Evolutionary conservation across 2,888 invertebrate genomes (phyloP).

Genomic region (Cheilosia scutellata): DNA sequence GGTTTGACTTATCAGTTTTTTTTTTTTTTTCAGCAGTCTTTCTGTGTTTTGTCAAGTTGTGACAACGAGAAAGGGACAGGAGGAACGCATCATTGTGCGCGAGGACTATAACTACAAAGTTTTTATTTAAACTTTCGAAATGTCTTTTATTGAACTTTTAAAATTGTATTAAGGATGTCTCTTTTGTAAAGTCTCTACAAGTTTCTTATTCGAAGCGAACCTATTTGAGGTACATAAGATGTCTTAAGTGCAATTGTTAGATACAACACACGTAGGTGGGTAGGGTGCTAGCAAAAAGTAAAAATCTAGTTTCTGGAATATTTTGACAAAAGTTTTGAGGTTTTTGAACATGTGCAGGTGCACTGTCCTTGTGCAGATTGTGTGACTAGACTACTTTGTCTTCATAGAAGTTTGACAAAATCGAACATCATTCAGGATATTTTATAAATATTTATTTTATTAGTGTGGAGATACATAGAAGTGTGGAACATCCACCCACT

Average conservation of each 20-base stretch:
- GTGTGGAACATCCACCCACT: too few species aligned
- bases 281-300: not conserved
- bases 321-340: not conserved
- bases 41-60: constrained; percentile 33
- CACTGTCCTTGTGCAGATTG: too few species aligned
- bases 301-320: not conserved
- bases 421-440: too few species aligned
- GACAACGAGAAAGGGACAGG: constrained; percentile 1
- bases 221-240: constrained; percentile 22
- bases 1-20: constrained; percentile 11
- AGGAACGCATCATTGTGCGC: constrained; percentile 22
- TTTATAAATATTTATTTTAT: too few species aligned
- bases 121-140: constrained; percentile 71
- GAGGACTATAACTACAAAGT: constrained; percentile 22
- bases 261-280: constrained; percentile 5
- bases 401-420: too few species aligned
- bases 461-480: too few species aligned
- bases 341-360: not conserved
- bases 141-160: constrained; percentile 72
- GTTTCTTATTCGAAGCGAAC: not conserved
- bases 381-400: not conserved
- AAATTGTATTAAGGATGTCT: constrained; percentile 72
- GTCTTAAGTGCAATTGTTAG: constrained; percentile 37
- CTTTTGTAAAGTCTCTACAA: constrained; percentile 12
- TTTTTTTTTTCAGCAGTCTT: constrained; percentile 7